phyloP scores from a whole-genome alignment of 2,113 vertebrate species.

The Lanius ludovicianus region DNA sequence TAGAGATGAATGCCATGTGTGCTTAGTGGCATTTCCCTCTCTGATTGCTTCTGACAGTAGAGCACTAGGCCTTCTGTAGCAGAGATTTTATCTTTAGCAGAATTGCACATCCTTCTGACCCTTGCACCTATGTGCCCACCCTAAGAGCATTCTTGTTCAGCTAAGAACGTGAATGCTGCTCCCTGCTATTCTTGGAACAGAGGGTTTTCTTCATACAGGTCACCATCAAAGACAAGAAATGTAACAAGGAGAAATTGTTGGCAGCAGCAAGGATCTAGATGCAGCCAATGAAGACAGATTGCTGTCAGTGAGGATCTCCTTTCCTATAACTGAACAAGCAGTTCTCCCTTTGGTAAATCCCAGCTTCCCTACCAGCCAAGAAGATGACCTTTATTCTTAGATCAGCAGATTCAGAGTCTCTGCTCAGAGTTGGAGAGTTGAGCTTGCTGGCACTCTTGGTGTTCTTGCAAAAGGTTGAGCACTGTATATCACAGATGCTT shows the following conservation, averaged over 20 bases:
- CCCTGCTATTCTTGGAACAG: background rate
- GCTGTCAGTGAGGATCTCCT: background rate
- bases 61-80: background rate
- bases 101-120: background rate
- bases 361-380: background rate
- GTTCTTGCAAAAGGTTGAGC: background rate
- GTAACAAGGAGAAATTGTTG: background rate
- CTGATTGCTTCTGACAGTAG: background rate
- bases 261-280: background rate
- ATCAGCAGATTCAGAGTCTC: background rate
- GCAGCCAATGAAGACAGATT: background rate
- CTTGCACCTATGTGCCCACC: background rate
- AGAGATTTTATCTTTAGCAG: background rate
- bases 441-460: background rate
- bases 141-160: background rate
- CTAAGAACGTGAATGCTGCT: background rate
- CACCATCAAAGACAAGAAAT: background rate
- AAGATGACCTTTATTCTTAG: background rate
- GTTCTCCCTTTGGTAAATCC: background rate
- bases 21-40: background rate
- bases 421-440: background rate
- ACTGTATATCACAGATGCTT: background rate
- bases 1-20: background rate
- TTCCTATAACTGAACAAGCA: background rate
- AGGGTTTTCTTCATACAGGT: background rate